Evolutionary conservation across 2,888 invertebrate species (phyloP), one percentile per base, ranked within the genome.

Genomic region (Stegophylla sp.): DNA sequence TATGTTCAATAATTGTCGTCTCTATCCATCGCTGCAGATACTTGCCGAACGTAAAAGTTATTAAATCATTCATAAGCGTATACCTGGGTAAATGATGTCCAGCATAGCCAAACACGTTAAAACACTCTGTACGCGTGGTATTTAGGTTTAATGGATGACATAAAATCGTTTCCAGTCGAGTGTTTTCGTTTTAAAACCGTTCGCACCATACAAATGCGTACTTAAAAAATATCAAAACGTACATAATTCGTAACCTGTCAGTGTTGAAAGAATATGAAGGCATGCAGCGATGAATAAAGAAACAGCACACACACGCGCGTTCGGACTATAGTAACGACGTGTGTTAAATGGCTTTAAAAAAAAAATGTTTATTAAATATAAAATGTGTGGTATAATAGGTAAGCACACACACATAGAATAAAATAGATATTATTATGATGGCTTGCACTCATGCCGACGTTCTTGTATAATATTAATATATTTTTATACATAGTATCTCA

Each of bases 91-190:
- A 45, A 45, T 26, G 17, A 0, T 26, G n/a, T 69, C 12, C 12
- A 26, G 48, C 4, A 34, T 7, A 34, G n/a, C 23, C 51, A 51
- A 51, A 51, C 67, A 69, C n/a, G 13, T 13, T 12, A n/a, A 15
- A 69, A 51, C 48, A 48, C 20, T 28, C 43, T 51, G n/a, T 7
- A n/a, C 12, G 0, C n/a, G 48, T 48, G 13, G 48, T 51, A 28
- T 69, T 48, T n/a, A 12, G 26, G 28, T 28, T 28, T 69, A 69
- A 69, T 48, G 67, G 28, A 69, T 28, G n/a, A 28, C 5, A 17
- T n/a, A 12, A 28, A 51, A n/a, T n/a, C 13, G 13, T 26, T 59
- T 59, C 26, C 1, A 28, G 15, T 59, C 59, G 26, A 59, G 59
- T 59, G 59, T 59, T 59, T 59, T 13, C 23, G 15, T 26, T 59